Percentiles rank a stretch among this genome's conserved stretches.
Evolutionary conservation across 2,888 invertebrate species (phyloP).

Genomic region (Drosophila affinis): DNA sequence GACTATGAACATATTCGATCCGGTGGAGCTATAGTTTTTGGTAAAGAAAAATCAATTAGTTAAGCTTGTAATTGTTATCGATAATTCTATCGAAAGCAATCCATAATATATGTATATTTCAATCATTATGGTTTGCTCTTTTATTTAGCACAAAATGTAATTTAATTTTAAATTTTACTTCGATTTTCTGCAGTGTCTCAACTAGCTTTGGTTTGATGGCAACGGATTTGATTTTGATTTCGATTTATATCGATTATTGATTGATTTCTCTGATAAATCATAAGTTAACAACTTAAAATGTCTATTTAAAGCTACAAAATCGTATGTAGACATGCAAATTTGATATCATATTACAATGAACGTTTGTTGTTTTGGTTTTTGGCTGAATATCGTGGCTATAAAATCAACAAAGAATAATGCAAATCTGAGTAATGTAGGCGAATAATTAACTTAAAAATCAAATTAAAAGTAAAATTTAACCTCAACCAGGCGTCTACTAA

Average conservation of each 20-base stretch:
- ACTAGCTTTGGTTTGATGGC: conserved; percentile 75
- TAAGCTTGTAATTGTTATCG: background rate
- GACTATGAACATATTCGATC: conserved; percentile 99
- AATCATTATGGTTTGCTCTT: conserved; percentile 13
- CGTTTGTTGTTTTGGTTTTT: conserved; percentile 43
- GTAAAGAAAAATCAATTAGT: conserved; percentile 1
- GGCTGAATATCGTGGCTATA: conserved; percentile 9
- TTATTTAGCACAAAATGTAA: background rate
- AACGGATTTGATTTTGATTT: conserved; percentile 22
- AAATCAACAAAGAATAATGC: conserved; percentile 22
- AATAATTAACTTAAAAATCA: conserved; percentile 26
- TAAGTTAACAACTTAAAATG: conserved; percentile 26
- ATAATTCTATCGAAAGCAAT: conserved; percentile 12
- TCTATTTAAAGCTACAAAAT: conserved; percentile 37
- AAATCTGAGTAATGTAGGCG: conserved; percentile 37
- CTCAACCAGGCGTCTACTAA: conserved; percentile 53
- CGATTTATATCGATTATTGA: conserved; percentile 8
- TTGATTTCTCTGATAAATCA: conserved; percentile 32
- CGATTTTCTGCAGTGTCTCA: conserved; percentile 79
- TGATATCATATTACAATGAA: conserved; percentile 61
- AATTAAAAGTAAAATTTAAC: conserved; percentile 32
- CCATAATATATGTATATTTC: conserved; percentile 1
- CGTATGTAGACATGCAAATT: conserved; percentile 59
- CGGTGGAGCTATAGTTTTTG: conserved; percentile 91
- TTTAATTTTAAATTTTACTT: conserved; percentile 24